These are phyloP conservation scores for Amblyjoppa proteus DNA, from an alignment of 2,888 invertebrate species.

Conservation along the genomic window DNA sequence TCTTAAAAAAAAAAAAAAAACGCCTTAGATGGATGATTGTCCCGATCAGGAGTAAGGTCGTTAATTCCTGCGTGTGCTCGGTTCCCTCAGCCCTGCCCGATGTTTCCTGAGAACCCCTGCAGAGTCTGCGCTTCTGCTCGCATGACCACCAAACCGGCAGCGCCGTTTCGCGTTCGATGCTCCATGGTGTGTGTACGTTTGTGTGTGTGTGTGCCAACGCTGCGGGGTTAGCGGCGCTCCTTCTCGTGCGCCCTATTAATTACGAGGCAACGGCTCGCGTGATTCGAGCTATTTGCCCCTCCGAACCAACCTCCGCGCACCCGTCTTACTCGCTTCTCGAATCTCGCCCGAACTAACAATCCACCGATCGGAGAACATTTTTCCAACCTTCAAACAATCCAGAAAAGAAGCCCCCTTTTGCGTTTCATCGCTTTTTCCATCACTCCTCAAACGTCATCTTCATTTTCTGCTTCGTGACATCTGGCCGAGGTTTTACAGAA, in stretches of 20 bases:
- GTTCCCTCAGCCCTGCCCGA: background rate
- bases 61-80: constrained; percentile 19
- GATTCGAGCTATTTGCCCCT: constrained; percentile 77
- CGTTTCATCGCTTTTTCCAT: constrained; percentile 23
- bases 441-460: constrained; percentile 30
- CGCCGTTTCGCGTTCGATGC: constrained; percentile 18
- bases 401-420: constrained; percentile 53
- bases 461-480: constrained; percentile 47
- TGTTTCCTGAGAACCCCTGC: constrained; percentile 49
- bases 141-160: constrained; percentile 20
- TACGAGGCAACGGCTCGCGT: constrained; percentile 79
- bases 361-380: constrained; percentile 28
- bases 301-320: constrained; percentile 66
- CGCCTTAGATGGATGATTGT: constrained; percentile 1
- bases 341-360: constrained; percentile 34
- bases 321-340: constrained; percentile 43
- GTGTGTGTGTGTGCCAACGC: constrained; percentile 15
- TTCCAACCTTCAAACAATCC: constrained; percentile 63
- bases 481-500: constrained; percentile 73
- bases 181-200: constrained; percentile 7
- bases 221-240: constrained; percentile 56
- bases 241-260: constrained; percentile 79
- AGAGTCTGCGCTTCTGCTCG: background rate
- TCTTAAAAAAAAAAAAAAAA: background rate
- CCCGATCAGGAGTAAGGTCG: constrained; percentile 10